Conservation (phyloP, 2,113 vertebrate species). For the Tupaia tana region DNA sequence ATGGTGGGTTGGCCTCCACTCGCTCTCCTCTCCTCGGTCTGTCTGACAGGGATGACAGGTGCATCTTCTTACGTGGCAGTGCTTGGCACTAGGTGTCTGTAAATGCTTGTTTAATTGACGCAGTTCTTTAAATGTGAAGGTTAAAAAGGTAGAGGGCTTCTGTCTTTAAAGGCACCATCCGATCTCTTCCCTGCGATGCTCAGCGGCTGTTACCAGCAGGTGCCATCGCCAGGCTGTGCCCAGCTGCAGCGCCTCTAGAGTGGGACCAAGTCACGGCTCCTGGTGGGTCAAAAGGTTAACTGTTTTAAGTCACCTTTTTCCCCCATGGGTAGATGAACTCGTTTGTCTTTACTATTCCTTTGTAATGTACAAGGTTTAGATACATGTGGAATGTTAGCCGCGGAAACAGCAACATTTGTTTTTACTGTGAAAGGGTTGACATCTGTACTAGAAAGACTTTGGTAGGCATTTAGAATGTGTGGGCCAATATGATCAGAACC, state of each 20-base stretch:
- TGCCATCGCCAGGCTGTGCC: neutral
- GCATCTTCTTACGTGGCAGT: neutral
- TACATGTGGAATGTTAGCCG: conserved; percentile 17
- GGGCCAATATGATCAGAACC: neutral
- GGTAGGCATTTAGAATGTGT: neutral
- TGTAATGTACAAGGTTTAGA: neutral
- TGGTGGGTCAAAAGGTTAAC: neutral
- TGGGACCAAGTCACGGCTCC: neutral
- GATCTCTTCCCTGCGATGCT: neutral
- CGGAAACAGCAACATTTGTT: neutral
- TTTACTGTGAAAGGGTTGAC: neutral
- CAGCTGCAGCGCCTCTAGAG: neutral
- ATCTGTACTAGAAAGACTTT: neutral
- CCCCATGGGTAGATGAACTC: neutral
- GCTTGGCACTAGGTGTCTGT: neutral
- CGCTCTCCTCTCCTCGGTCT: neutral
- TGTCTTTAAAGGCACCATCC: neutral
- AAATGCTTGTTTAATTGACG: neutral
- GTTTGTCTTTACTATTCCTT: neutral
- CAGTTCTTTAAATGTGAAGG: neutral
- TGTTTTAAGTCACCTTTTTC: neutral
- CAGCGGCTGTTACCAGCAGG: neutral
- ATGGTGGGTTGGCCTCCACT: neutral
- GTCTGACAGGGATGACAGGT: neutral
- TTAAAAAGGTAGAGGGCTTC: neutral